phyloP scores from a whole-genome alignment of 1,140 invertebrate genomes.

The Diabrotica virgifera region DNA sequence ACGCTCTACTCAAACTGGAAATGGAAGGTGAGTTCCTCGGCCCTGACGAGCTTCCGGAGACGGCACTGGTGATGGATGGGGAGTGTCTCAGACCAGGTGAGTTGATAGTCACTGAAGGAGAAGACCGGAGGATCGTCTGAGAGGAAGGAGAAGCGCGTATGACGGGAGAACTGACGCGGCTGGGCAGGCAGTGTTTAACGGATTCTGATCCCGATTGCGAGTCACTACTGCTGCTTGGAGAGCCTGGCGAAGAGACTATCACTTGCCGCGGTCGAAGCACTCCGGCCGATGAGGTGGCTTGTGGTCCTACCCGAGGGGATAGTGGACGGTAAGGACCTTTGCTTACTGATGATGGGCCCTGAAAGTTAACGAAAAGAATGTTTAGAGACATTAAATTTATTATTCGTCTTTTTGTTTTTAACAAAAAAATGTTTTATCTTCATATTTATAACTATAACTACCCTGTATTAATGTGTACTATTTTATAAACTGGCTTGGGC shows the following conservation, averaged over 20 bases:
- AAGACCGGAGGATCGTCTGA: slow-evolving; percentile 35
- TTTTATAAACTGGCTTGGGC: too few relatives aligned
- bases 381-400: too few relatives aligned
- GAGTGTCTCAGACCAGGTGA: slow-evolving; percentile 35
- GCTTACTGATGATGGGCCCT: slow-evolving; percentile 64
- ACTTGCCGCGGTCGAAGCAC: slow-evolving; percentile 56
- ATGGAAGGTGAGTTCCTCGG: slow-evolving; percentile 40
- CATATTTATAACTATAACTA: too few relatives aligned
- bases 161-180: slow-evolving; percentile 43
- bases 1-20: slow-evolving; percentile 41
- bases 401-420: too few relatives aligned
- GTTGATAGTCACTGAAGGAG: slow-evolving; percentile 34
- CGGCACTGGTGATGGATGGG: slow-evolving; percentile 44
- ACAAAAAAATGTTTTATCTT: too few relatives aligned
- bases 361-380: slow-evolving; percentile 1
- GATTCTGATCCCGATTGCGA: slow-evolving; percentile 65
- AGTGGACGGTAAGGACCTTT: slow-evolving; percentile 62
- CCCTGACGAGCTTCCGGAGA: slow-evolving; percentile 42
- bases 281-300: slow-evolving; percentile 30
- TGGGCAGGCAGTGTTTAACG: slow-evolving; percentile 57
- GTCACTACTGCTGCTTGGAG: slow-evolving; percentile 67
- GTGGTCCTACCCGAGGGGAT: slow-evolving; percentile 53
- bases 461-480: too few relatives aligned
- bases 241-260: slow-evolving; percentile 72
- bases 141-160: slow-evolving; percentile 37